Evolutionary conservation across 1,140 invertebrate genomes (phyloP).

Genomic region (Holotrichia oblita): DNA sequence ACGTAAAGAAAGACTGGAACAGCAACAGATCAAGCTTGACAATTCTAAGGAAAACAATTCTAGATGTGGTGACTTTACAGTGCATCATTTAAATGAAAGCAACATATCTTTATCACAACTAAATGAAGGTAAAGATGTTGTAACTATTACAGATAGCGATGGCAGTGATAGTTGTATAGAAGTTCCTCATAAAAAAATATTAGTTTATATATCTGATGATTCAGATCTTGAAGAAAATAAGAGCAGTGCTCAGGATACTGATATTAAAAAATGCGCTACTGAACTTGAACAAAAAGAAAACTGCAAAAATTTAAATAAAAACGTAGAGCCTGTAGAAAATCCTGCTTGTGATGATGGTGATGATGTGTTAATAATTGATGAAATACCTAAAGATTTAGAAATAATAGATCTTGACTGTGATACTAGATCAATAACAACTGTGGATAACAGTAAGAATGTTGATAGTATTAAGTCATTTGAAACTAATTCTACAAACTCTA

Average conservation of each 20-base stretch:
- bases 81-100: conserved; percentile 24
- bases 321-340: background rate
- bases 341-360: background rate
- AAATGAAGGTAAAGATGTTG: background rate
- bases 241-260: background rate
- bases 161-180: conserved; percentile 38
- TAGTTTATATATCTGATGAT: conserved; percentile 23
- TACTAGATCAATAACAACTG: background rate
- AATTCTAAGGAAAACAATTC: conserved; percentile 11
- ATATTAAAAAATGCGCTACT: no score
- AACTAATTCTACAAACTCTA: conserved; percentile 25
- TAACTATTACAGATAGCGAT: conserved; percentile 37
- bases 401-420: conserved; percentile 33
- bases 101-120: background rate
- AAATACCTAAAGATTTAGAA: background rate
- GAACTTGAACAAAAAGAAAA: no score
- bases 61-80: background rate
- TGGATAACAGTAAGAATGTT: background rate
- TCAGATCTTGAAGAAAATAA: background rate
- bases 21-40: background rate
- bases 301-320: no score
- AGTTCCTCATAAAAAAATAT: conserved; percentile 25
- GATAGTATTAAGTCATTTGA: background rate
- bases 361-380: conserved; percentile 26
- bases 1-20: background rate